phyloP scores from a whole-genome alignment of 1,140 invertebrate species.

The Drosophila pruinosa region DNA sequence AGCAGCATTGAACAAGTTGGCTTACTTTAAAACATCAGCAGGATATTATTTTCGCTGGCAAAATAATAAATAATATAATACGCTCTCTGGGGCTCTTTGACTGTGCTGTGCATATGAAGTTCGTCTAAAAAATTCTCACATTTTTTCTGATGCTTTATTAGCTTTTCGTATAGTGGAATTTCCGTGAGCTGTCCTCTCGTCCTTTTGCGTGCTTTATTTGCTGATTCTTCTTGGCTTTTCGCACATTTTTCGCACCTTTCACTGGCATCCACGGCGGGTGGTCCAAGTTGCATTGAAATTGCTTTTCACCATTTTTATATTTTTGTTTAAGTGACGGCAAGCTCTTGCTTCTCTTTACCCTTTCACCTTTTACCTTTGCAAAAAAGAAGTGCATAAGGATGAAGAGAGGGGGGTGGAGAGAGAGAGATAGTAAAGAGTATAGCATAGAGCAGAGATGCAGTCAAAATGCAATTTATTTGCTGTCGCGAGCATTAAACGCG shows the following conservation, averaged over 20 bases:
- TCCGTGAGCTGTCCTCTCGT: not conserved
- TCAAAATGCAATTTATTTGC: conserved; percentile 81
- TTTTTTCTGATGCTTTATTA: not conserved
- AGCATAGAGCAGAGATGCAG: conserved; percentile 43
- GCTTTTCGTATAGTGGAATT: not conserved
- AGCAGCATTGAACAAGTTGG: too few species aligned
- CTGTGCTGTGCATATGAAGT: too few species aligned
- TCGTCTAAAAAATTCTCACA: not conserved
- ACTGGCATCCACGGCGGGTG: conserved; percentile 34
- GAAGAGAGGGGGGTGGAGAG: not conserved
- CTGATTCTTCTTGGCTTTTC: not conserved
- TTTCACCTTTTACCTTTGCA: conserved; percentile 28
- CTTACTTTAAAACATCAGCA: too few species aligned
- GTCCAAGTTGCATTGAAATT: conserved; percentile 50
- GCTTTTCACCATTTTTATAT: conserved; percentile 42
- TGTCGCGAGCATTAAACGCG: conserved; percentile 71
- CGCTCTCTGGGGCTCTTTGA: too few species aligned
- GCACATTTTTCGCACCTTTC: conserved; percentile 39
- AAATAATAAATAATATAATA: too few species aligned
- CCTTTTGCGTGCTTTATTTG: not conserved
- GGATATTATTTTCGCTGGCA: too few species aligned
- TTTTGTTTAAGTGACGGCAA: not conserved
- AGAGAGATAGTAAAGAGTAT: not conserved
- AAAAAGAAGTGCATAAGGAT: not conserved
- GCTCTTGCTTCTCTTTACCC: not conserved